These are phyloP conservation scores for Petrocephalus schoutedeni DNA, from an alignment of 2,797 vertebrate species.

Conservation along the genomic window DNA sequence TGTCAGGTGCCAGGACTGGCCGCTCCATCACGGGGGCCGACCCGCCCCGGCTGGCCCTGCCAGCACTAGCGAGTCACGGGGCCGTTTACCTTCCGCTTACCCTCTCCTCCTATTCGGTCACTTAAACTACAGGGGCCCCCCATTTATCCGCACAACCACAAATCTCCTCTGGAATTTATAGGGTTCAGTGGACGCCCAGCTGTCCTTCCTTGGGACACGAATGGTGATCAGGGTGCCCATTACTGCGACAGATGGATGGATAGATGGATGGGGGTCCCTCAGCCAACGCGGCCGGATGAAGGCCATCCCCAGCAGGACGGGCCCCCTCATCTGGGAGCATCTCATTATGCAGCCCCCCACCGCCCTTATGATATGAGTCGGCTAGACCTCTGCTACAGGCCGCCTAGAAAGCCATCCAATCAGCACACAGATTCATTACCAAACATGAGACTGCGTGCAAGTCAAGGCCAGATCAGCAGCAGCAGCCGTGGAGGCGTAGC, in stretches of 20 bases:
- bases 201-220: constrained; percentile 74
- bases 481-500: constrained; percentile 78
- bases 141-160: constrained; percentile 71
- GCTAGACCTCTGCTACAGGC: constrained; percentile 57
- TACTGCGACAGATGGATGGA: constrained; percentile 65
- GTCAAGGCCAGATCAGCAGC: constrained; percentile 78
- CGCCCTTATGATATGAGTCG: constrained; percentile 76
- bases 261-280: constrained; percentile 72
- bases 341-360: constrained; percentile 78
- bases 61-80: constrained; percentile 41
- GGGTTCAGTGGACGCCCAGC: constrained; percentile 78
- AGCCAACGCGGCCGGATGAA: constrained; percentile 68
- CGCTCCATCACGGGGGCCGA: constrained; percentile 49
- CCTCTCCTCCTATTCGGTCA: constrained; percentile 72
- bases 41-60: background rate
- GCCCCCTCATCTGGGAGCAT: constrained; percentile 70
- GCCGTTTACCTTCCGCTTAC: constrained; percentile 45
- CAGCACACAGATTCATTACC: constrained; percentile 80
- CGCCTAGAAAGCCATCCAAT: constrained; percentile 77
- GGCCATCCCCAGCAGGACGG: constrained; percentile 74
- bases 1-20: constrained; percentile 54
- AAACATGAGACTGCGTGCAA: constrained; percentile 76
- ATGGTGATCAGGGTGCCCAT: constrained; percentile 81
- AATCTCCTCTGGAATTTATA: constrained; percentile 74
- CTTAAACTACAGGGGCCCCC: constrained; percentile 65